These are phyloP conservation scores for Ypsolopha scabrella DNA, from an alignment of 2,888 invertebrate genomes.

Conservation along the genomic window DNA sequence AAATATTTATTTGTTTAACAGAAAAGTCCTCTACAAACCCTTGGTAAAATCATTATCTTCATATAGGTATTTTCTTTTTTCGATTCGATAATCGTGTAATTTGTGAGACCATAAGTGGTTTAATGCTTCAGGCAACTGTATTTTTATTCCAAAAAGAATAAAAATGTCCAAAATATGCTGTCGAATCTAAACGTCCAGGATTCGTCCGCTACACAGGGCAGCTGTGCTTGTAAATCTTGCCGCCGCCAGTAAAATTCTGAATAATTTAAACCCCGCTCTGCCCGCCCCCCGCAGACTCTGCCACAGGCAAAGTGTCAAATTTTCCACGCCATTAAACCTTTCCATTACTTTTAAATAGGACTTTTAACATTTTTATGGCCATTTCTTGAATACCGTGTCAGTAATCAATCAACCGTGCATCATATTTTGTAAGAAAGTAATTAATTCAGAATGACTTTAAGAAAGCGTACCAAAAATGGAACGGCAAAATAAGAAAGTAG, in stretches of 20 bases:
- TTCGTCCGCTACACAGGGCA: slow-evolving; percentile 12
- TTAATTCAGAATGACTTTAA: not conserved
- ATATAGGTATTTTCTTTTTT: too few relatives aligned
- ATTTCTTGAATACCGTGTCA: slow-evolving; percentile 13
- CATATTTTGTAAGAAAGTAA: slow-evolving; percentile 10
- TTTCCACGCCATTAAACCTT: slow-evolving; percentile 54
- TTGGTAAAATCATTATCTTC: too few relatives aligned
- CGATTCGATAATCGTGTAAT: too few relatives aligned
- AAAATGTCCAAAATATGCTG: too few relatives aligned
- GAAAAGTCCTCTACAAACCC: too few relatives aligned
- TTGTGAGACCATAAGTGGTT: too few relatives aligned
- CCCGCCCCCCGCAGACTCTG: slow-evolving; percentile 16
- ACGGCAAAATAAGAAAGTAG: too few relatives aligned
- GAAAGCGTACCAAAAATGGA: not conserved
- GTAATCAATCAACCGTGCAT: slow-evolving; percentile 16
- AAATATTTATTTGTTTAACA: too few relatives aligned
- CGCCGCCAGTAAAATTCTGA: slow-evolving; percentile 46
- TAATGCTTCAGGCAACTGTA: too few relatives aligned
- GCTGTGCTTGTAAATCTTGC: slow-evolving; percentile 26
- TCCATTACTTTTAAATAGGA: slow-evolving; percentile 37
- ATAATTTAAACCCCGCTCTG: slow-evolving; percentile 32
- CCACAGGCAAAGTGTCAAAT: slow-evolving; percentile 55
- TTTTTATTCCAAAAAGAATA: too few relatives aligned
- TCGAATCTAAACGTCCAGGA: not conserved
- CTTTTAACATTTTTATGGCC: slow-evolving; percentile 29